phyloP scores from a whole-genome alignment of 1,140 invertebrate genomes.

The Cyphomyrmex costatus region DNA sequence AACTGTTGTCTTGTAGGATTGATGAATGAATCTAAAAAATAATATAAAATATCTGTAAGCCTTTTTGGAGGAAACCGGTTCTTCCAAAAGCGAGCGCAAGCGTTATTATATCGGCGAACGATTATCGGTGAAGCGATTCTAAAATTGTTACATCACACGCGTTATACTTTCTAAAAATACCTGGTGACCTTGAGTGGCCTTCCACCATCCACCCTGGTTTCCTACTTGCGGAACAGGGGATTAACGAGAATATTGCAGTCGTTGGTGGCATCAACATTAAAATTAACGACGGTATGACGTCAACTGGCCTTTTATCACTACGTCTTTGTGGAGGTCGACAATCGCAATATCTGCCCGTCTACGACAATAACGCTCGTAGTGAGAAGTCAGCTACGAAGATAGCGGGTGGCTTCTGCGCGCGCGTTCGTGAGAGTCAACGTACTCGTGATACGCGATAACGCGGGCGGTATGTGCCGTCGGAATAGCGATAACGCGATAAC shows the following conservation, averaged over 20 bases:
- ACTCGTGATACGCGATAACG: constrained; percentile 47
- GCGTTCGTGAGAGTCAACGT: constrained; percentile 60
- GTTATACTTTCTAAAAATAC: constrained; percentile 59
- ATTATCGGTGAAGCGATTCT: constrained; percentile 34
- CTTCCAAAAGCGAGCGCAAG: constrained; percentile 19
- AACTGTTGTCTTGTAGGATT: background rate
- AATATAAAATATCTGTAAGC: constrained; percentile 4
- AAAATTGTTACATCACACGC: constrained; percentile 41
- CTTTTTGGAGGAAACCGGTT: constrained; percentile 16
- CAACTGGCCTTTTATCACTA: constrained; percentile 15
- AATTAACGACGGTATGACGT: constrained; percentile 24
- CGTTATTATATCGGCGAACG: constrained; percentile 13
- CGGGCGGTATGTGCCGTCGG: constrained; percentile 29
- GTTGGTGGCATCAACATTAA: constrained; percentile 9
- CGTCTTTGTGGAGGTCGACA: constrained; percentile 3
- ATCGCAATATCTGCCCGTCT: constrained; percentile 34
- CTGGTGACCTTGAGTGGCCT: constrained; percentile 32
- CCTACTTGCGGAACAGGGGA: constrained; percentile 1
- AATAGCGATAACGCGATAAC: constrained; percentile 52
- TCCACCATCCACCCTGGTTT: constrained; percentile 28
- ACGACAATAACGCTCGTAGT: constrained; percentile 45
- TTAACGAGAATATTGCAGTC: constrained; percentile 19
- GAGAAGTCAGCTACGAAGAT: constrained; percentile 50
- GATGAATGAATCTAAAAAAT: background rate
- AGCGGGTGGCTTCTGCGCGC: constrained; percentile 32